phyloP scores from a whole-genome alignment of 2,888 invertebrate genomes.

The Tetanocera ferruginea region DNA sequence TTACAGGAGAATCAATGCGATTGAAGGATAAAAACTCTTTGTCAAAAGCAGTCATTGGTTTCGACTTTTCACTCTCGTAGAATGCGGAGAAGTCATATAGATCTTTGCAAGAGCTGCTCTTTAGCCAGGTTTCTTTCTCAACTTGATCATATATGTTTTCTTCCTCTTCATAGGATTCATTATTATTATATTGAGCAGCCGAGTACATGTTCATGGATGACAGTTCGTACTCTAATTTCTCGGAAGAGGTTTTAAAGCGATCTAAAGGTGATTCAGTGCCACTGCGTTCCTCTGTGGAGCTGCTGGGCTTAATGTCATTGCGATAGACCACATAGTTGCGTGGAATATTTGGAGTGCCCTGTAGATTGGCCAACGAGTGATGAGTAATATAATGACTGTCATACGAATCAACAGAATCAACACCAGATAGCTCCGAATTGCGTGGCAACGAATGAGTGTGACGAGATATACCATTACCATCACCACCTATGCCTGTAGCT shows the following conservation, averaged over 20 bases:
- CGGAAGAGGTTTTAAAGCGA: constrained; percentile 63
- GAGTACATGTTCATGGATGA: constrained; percentile 74
- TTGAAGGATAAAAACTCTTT: constrained; percentile 70
- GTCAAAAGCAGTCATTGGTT: constrained; percentile 70
- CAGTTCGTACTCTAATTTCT: constrained; percentile 74
- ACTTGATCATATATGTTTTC: constrained; percentile 67
- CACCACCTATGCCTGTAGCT: constrained; percentile 49
- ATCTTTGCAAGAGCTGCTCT: constrained; percentile 87
- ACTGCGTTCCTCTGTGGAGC: constrained; percentile 53
- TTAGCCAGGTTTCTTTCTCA: constrained; percentile 75
- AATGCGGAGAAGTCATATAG: constrained; percentile 81
- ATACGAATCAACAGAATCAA: constrained; percentile 69
- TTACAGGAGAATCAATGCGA: constrained; percentile 78
- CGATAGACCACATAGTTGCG: constrained; percentile 60
- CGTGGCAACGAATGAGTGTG: constrained; percentile 67
- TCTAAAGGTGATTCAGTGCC: constrained; percentile 56
- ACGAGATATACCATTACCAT: constrained; percentile 45
- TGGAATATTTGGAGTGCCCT: constrained; percentile 47
- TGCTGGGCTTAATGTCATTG: constrained; percentile 56
- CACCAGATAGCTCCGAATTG: constrained; percentile 68
- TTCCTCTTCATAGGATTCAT: constrained; percentile 47
- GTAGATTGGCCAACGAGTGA: constrained; percentile 57
- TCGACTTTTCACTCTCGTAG: constrained; percentile 73
- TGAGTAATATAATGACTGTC: constrained; percentile 69
- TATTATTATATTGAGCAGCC: constrained; percentile 62